Evolutionary conservation across 1,140 invertebrate genomes (phyloP).

Genomic region (Drosophila nigrodunni): DNA sequence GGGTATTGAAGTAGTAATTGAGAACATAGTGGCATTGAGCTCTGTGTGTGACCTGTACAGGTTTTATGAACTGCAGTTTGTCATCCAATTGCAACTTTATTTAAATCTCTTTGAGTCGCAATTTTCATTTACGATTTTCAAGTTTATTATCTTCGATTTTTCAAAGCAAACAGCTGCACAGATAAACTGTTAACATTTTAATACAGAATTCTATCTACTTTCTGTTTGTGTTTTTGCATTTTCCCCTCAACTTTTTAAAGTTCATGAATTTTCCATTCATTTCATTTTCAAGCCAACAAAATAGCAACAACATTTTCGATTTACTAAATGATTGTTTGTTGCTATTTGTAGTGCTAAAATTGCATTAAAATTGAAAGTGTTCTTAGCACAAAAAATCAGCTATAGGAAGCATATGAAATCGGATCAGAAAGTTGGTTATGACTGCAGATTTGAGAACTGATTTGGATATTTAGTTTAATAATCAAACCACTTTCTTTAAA

Average conservation of each 20-base stretch:
- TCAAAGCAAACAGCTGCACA: not conserved
- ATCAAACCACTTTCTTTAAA: not conserved
- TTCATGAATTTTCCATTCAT: slow-evolving; percentile 27
- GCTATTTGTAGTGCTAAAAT: not conserved
- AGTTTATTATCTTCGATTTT: slow-evolving; percentile 2
- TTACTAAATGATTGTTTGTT: not conserved
- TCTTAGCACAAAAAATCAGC: too few species aligned
- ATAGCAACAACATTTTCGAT: not conserved
- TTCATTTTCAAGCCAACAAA: slow-evolving; percentile 5
- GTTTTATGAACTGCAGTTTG: slow-evolving; percentile 20
- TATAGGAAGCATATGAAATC: too few species aligned
- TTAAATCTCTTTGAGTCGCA: slow-evolving; percentile 22
- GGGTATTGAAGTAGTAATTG: not conserved
- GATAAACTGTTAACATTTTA: slow-evolving; percentile 11
- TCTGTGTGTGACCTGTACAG: not conserved
- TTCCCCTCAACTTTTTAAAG: not conserved
- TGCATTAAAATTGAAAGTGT: not conserved
- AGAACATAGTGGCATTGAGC: not conserved
- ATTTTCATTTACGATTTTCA: slow-evolving; percentile 28
- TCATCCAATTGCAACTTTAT: slow-evolving; percentile 27
- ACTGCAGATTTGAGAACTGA: too few species aligned
- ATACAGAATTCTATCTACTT: slow-evolving; percentile 1
- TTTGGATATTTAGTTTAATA: not conserved
- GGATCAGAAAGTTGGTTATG: too few species aligned
- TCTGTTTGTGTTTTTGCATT: not conserved